Evolutionary conservation across 1,140 invertebrate species (phyloP), one percentile per base, ranked within the genome.

Genomic region (Lithobius niger): DNA sequence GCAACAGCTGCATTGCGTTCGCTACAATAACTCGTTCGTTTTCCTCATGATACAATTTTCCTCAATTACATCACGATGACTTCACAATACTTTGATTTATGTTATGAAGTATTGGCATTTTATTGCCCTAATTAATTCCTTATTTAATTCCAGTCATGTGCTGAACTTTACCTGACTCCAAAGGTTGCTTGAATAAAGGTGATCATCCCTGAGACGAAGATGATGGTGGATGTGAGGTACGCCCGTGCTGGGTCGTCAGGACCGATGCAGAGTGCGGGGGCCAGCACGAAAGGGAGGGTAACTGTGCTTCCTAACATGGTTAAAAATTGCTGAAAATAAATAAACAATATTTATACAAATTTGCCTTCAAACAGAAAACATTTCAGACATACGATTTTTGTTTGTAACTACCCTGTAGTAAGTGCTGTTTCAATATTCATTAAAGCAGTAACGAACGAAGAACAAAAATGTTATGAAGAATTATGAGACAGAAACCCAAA

Each of bases 301-400:
- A 91, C 82, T 27, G 88, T 89, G 0, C 83, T 83, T 0, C 86
- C 86, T 40, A 91, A 87, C 84, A 90, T 88, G 0, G 86, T 88
- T 53, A 91, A 68, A 66, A 88, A 91, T 66, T 91, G 87, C 82
- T 92, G 72, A 21, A 66, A 56, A 60, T 40, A 26, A 6, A 50
- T 15, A 47, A 47, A 47, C 6, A 10, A 47, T 19, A 47, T 6
- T 22, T 15, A 47, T 47, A 10, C 13, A 10, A 10, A 47, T 10
- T 6, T 6, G 19, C 44, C n/a, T n/a, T 10, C n/a, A 10, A 10
- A 6, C n/a, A 6, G 6, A 36, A 36, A 36, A 10, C 31, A 36
- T 36, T n/a, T 10, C 31, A 36, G 31, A n/a, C n/a, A 10, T 10
- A 36, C 6, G 6, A n/a, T 10, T 10, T 36, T 10, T 36, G 6